Percentiles rank a stretch among this genome's conserved stretches.
Evolutionary conservation across 2,797 vertebrate species (phyloP).

Genomic region (Tragelaphus eurycerus): DNA sequence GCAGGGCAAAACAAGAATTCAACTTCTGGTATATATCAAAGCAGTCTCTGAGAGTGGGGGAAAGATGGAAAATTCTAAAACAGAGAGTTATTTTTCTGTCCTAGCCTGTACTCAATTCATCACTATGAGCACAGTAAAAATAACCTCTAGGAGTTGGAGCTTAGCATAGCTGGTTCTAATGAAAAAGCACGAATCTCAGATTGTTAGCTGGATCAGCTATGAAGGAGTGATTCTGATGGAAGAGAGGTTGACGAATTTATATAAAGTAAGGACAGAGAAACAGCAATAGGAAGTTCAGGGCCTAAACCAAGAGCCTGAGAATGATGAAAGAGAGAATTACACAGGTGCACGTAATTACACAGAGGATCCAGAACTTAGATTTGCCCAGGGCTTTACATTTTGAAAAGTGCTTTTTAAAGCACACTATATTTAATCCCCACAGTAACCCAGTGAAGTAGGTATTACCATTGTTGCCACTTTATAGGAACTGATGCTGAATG

Average conservation of each 20-base stretch:
- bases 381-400: not conserved
- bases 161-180: constrained; percentile 21
- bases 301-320: not conserved
- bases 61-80: constrained; percentile 15
- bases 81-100: not conserved
- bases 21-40: not conserved
- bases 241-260: not conserved
- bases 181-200: not conserved
- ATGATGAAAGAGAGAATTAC: not conserved
- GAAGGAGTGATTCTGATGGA: constrained; percentile 15
- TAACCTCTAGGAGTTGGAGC: not conserved
- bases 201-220: constrained; percentile 1
- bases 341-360: not conserved
- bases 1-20: not conserved
- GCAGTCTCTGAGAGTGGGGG: not conserved
- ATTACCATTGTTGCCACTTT: constrained; percentile 12
- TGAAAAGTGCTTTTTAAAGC: constrained; percentile 29
- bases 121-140: not conserved
- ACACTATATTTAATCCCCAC: not conserved
- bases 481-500: not conserved
- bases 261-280: not conserved
- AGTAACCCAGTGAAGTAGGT: not conserved
- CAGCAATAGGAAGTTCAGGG: not conserved
- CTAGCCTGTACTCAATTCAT: not conserved
- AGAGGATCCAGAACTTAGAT: not conserved